phyloP scores from a whole-genome alignment of 2,113 vertebrate species.

The Lutjanus erythropterus region DNA sequence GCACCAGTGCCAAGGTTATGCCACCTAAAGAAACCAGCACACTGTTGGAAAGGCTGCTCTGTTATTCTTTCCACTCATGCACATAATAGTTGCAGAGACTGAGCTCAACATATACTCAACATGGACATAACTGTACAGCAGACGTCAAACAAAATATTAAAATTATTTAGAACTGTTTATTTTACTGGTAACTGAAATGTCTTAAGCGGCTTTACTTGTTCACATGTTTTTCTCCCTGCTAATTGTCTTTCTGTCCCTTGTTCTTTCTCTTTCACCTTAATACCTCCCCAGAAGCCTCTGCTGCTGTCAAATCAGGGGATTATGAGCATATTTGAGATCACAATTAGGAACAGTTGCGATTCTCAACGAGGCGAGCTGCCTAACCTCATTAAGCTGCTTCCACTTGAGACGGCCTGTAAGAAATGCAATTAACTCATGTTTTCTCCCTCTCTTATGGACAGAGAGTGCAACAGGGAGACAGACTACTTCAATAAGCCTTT shows the following conservation, averaged over 20 bases:
- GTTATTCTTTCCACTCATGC: background rate
- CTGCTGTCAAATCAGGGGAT: slow-evolving; percentile 80
- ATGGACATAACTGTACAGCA: background rate
- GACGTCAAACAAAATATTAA: background rate
- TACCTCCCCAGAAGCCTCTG: slow-evolving; percentile 73
- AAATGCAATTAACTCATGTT: slow-evolving; percentile 78
- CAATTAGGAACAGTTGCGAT: slow-evolving; percentile 78
- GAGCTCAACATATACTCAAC: background rate
- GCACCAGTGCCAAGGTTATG: background rate
- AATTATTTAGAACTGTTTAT: background rate
- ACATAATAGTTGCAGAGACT: background rate
- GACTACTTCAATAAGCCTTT: slow-evolving; percentile 55
- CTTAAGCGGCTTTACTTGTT: slow-evolving; percentile 23
- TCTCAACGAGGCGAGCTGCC: slow-evolving; percentile 76
- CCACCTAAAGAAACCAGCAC: background rate
- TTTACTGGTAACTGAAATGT: slow-evolving; percentile 4
- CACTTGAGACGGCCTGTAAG: slow-evolving; percentile 77
- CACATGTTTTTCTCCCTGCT: slow-evolving; percentile 48
- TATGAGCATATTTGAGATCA: slow-evolving; percentile 82
- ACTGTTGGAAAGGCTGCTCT: background rate
- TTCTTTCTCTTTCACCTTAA: slow-evolving; percentile 59
- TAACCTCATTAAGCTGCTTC: slow-evolving; percentile 81
- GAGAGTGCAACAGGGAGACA: slow-evolving; percentile 61
- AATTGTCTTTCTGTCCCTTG: slow-evolving; percentile 58
- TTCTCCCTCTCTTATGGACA: slow-evolving; percentile 51